Conservation (phyloP, 2,797 vertebrate species). For the Microctenopoma lineatum region DNA sequence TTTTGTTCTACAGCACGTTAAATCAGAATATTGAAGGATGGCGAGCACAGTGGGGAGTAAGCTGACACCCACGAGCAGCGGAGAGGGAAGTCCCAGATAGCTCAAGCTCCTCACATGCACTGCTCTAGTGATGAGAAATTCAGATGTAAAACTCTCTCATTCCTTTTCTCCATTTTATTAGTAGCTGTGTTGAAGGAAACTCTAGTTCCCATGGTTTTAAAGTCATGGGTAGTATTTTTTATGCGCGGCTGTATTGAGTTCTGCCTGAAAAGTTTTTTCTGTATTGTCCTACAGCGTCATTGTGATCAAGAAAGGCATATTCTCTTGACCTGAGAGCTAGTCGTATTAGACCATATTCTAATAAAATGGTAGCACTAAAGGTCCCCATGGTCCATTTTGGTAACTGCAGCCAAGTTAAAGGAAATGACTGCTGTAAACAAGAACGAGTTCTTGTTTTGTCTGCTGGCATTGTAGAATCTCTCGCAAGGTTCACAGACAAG, state of each 20-base stretch:
- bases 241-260: constrained; percentile 51
- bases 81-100: constrained; percentile 69
- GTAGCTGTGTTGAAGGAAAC: constrained; percentile 51
- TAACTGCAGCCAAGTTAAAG: constrained; percentile 67
- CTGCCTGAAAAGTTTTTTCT: constrained; percentile 38
- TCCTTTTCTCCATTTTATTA: constrained; percentile 40
- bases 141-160: constrained; percentile 62
- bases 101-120: constrained; percentile 60
- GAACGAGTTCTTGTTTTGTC: constrained; percentile 74
- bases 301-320: constrained; percentile 39
- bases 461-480: constrained; percentile 60
- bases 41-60: constrained; percentile 64
- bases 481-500: constrained; percentile 69
- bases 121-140: constrained; percentile 70
- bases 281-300: constrained; percentile 27
- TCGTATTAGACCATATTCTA: constrained; percentile 47
- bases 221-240: constrained; percentile 43
- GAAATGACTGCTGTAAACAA: constrained; percentile 76
- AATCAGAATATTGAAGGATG: constrained; percentile 73
- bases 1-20: constrained; percentile 73
- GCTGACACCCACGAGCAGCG: constrained; percentile 55
- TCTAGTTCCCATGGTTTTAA: constrained; percentile 45
- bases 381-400: constrained; percentile 56
- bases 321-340: constrained; percentile 42
- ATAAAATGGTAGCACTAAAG: constrained; percentile 69